Percentiles rank a stretch among this genome's conserved stretches.
phyloP scores from a whole-genome alignment of 1,140 invertebrate genomes.

The Drosophila tani region DNA sequence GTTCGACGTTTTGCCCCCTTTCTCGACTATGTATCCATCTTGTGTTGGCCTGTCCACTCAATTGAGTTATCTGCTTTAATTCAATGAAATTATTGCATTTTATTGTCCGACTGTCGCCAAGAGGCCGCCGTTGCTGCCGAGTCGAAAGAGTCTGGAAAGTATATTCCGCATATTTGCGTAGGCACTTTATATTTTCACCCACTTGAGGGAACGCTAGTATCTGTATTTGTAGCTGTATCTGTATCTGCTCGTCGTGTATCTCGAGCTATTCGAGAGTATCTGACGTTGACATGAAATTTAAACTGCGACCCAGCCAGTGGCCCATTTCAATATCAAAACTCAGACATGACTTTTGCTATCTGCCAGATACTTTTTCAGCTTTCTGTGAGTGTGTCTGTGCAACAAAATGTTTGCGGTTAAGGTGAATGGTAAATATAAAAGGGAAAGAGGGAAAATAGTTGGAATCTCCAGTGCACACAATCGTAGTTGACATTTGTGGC shows the following conservation, averaged over 20 bases:
- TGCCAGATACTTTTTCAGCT: constrained; percentile 42
- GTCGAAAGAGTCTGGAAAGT: constrained; percentile 26
- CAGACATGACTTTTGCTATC: constrained; percentile 60
- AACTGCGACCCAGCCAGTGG: constrained; percentile 49
- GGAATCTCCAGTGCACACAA: constrained; percentile 18
- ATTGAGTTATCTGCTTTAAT: constrained; percentile 76
- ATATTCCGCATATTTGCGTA: constrained; percentile 53
- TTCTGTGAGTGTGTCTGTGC: constrained; percentile 12
- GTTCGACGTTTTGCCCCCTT: background rate
- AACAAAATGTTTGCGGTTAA: constrained; percentile 57
- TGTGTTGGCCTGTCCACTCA: constrained; percentile 51
- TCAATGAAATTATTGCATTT: constrained; percentile 70
- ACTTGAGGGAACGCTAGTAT: constrained; percentile 23
- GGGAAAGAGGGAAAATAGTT: background rate
- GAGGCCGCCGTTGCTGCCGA: constrained; percentile 23
- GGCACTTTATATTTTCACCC: constrained; percentile 31
- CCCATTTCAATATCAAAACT: constrained; percentile 55
- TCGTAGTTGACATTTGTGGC: constrained; percentile 27
- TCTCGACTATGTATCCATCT: constrained; percentile 4
- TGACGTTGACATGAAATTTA: constrained; percentile 63
- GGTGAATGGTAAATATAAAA: constrained; percentile 28
- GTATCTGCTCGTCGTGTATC: constrained; percentile 14
- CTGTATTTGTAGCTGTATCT: constrained; percentile 10
- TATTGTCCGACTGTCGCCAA: constrained; percentile 62
- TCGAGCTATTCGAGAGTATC: constrained; percentile 44